A percentile compares a stretch with the other conserved stretches of the same genome.
Evolutionary conservation across 2,113 vertebrate species (phyloP).

Genomic region (Anser cygnoides): DNA sequence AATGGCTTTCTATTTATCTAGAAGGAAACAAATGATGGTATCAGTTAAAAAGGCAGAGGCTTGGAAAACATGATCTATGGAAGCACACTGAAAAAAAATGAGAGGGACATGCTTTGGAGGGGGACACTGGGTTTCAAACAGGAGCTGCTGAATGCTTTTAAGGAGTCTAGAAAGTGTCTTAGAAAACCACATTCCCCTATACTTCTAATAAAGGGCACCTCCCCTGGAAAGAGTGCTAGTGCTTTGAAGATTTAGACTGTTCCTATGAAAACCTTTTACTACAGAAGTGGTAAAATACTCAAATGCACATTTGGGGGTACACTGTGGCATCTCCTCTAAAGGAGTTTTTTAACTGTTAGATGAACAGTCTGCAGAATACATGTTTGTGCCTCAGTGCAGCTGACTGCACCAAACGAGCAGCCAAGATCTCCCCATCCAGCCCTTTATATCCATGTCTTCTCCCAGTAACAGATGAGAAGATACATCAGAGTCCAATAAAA

Average conservation of each 20-base stretch:
- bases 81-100: not conserved
- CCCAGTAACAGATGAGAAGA: not conserved
- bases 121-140: not conserved
- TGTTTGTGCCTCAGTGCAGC: fast-evolving
- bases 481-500: not conserved
- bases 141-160: not conserved
- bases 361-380: not conserved
- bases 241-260: not conserved
- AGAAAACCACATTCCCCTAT: not conserved
- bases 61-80: not conserved
- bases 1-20: not conserved
- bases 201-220: not conserved
- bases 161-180: not conserved
- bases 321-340: not conserved
- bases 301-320: not conserved
- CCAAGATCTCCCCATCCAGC: not conserved
- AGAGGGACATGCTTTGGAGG: not conserved
- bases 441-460: not conserved
- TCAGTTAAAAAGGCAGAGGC: not conserved
- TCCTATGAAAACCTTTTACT: not conserved
- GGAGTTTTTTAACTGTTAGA: not conserved
- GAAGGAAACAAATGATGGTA: not conserved
- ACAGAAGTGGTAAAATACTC: not conserved
- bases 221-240: not conserved
- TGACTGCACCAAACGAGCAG: not conserved